A percentile compares a stretch with the other conserved stretches of the same genome.
Conservation (phyloP, 2,113 vertebrate species). For the Verasper variegatus region DNA sequence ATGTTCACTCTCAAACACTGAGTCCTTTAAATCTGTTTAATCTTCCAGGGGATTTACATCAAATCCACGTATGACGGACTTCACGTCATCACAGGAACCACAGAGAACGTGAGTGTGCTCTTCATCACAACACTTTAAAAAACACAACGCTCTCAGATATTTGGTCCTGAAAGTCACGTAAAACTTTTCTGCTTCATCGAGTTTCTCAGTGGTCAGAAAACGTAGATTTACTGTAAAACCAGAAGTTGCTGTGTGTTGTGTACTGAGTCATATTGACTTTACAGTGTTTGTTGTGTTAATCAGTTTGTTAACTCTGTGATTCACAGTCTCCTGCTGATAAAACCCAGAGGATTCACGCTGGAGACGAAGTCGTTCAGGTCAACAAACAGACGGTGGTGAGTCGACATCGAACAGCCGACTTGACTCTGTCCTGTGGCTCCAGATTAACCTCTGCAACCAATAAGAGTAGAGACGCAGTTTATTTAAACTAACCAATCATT, state of each 20-base stretch:
- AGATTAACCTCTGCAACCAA: too few relatives aligned
- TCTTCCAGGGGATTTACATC: slow-evolving; percentile 94
- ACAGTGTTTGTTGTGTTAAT: neutral
- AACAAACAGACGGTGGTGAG: slow-evolving; percentile 96
- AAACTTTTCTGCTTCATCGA: too few relatives aligned
- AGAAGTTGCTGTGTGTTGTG: too few relatives aligned
- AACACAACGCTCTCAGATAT: too few relatives aligned
- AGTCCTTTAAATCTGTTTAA: neutral
- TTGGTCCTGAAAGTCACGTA: too few relatives aligned
- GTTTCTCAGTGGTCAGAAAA: neutral
- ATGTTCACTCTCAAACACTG: neutral
- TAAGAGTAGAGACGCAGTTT: too few relatives aligned
- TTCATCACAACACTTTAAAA: too few relatives aligned
- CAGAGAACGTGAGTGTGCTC: slow-evolving; percentile 91
- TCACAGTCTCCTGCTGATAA: slow-evolving; percentile 92
- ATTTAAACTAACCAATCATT: too few relatives aligned
- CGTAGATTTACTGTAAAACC: neutral
- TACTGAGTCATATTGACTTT: too few relatives aligned
- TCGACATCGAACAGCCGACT: too few relatives aligned
- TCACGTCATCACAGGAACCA: slow-evolving; percentile 96
- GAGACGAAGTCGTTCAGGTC: slow-evolving; percentile 96
- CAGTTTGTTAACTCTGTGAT: neutral
- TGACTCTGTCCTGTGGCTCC: neutral
- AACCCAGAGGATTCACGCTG: slow-evolving; percentile 96
- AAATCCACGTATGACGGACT: slow-evolving; percentile 97